These are phyloP conservation scores for Agrotis ipsilon DNA, from an alignment of 2,888 invertebrate genomes.

Conservation along the genomic window DNA sequence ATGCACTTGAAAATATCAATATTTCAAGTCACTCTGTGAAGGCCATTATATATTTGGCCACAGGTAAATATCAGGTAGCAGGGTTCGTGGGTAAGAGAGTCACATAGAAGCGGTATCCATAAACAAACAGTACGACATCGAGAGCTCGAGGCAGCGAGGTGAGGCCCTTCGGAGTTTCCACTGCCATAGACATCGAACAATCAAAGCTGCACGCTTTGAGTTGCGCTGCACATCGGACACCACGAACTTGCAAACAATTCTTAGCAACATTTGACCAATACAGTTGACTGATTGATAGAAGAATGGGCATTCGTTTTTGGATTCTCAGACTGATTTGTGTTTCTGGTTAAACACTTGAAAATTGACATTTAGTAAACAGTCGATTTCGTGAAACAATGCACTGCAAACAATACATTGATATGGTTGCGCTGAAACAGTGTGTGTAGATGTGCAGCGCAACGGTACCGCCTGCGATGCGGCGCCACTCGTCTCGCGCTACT, in stretches of 20 bases:
- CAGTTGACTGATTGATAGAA: neutral
- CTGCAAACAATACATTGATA: slow-evolving; percentile 7
- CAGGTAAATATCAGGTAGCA: slow-evolving; percentile 68
- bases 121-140: slow-evolving; percentile 88
- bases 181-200: slow-evolving; percentile 88
- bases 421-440: slow-evolving; percentile 10
- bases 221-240: slow-evolving; percentile 83
- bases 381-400: slow-evolving; percentile 17
- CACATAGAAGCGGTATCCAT: slow-evolving; percentile 87
- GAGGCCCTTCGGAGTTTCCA: slow-evolving; percentile 81
- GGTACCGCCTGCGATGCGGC: slow-evolving; percentile 76
- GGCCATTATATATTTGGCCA: slow-evolving; percentile 57
- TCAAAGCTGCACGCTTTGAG: slow-evolving; percentile 86
- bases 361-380: neutral
- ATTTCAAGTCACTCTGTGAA: slow-evolving; percentile 63
- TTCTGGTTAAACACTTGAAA: neutral
- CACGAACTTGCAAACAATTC: slow-evolving; percentile 15
- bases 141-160: slow-evolving; percentile 86
- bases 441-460: slow-evolving; percentile 85
- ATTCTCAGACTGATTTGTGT: slow-evolving; percentile 1
- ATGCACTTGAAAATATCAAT: slow-evolving; percentile 77
- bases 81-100: slow-evolving; percentile 80
- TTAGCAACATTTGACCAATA: slow-evolving; percentile 14
- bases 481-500: slow-evolving; percentile 88
- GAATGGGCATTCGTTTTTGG: neutral